Evolutionary conservation across 2,797 vertebrate genomes (phyloP), one percentile per base, ranked within the genome.

Genomic region (Triplophysa bombifrons): DNA sequence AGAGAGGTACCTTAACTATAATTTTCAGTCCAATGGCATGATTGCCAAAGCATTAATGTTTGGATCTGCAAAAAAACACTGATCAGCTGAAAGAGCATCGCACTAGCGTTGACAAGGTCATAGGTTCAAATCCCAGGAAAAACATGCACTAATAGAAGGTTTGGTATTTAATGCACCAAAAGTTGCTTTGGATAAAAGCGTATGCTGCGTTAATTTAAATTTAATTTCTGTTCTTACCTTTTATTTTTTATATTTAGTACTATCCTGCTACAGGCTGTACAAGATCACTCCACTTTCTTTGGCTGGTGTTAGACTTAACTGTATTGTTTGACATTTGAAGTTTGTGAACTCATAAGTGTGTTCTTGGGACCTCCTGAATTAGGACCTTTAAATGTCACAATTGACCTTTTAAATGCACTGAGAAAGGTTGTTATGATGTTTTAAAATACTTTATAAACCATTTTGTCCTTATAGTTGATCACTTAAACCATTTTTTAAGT

Each of bases 1-100:
- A 30, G n/a, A 3, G 48, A 67, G 11, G 11, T 20, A 13, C 3
- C n/a, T 58, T 1, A 22, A 58, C n/a, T 74, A 46, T 74, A 1
- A 65, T 65, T 60, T 56, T 48, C 51, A 20, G 64, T 58, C 55
- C 41, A 60, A 60, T 77, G 66, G 56, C 30, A 50, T 55, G 51
- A 11, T 69, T 55, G 10, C 22, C 1, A 7, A 22, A 51, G 46
- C 16, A 22, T 25, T 9, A n/a, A 17, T 51, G 50, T 64, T 64
- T 10, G n/a, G 46, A 8, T 56, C 19, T 56, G 12, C 11, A 25
- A 27, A 12, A 5, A 27, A 16, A 16, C 12, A 3, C 27, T 30
- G 27, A 3, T 30, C 27, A 3, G 58, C 13, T 60, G 11, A 60
- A 13, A 58, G 3, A 58, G 22, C 20, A 22, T 56, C 20, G 10